Percentiles rank a stretch among this genome's conserved stretches.
phyloP scores from a whole-genome alignment of 30 jellyfish, hydroid and myxozoan genomes.

The Catostylus mosaicus region DNA sequence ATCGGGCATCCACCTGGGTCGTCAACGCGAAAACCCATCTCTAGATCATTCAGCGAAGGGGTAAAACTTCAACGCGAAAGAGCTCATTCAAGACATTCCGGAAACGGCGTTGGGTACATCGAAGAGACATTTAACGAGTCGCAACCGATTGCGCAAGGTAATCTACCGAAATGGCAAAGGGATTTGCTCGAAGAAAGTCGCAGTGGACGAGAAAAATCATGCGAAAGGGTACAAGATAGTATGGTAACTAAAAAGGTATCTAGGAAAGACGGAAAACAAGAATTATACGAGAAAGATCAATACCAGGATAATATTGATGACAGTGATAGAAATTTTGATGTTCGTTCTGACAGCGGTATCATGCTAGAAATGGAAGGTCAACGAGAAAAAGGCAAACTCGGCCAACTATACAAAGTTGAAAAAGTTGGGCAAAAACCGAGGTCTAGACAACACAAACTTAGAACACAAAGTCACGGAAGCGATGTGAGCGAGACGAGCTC shows the following conservation, averaged over 20 bases:
- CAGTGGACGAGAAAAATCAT: background rate
- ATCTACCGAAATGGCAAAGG: constrained; percentile 23
- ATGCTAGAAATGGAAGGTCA: background rate
- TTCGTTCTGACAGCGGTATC: background rate
- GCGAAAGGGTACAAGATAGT: background rate
- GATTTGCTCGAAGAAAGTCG: constrained; percentile 9
- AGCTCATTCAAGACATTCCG: too few relatives aligned
- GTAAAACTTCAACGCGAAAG: background rate
- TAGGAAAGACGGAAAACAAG: too few relatives aligned
- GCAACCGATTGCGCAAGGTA: background rate
- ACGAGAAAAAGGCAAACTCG: background rate
- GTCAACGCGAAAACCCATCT: background rate
- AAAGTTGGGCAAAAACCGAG: background rate
- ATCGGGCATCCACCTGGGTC: background rate
- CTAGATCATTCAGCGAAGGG: constrained; percentile 31
- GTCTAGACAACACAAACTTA: background rate
- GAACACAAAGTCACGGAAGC: background rate
- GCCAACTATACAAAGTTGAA: background rate
- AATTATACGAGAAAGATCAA: too few relatives aligned
- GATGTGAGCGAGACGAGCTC: background rate
- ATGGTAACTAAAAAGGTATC: background rate
- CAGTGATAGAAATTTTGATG: background rate
- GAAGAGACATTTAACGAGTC: background rate
- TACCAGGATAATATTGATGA: too few relatives aligned
- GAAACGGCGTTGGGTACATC: background rate